Percentiles rank a stretch among this genome's conserved stretches.
These are phyloP conservation scores for Oikopleura vanhoeffeni DNA, from an alignment of 23 tunicate species.

Conservation along the genomic window DNA sequence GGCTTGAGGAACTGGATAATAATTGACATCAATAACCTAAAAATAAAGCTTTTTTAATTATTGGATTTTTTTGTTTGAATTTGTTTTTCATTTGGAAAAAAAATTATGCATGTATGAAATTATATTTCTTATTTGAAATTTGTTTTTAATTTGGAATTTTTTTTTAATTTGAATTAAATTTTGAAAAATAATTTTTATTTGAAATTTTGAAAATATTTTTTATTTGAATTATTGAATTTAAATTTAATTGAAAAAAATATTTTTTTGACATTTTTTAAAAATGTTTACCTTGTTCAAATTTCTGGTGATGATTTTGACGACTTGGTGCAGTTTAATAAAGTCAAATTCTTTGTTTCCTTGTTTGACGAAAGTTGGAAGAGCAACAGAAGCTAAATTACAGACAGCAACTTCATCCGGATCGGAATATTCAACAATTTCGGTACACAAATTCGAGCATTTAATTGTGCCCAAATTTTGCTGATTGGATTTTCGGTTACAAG, in stretches of 20 bases:
- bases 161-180: no score
- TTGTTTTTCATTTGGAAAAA: no score
- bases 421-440: slow-evolving; percentile 88
- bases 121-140: no score
- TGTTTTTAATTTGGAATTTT: no score
- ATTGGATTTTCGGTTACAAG: slow-evolving; percentile 91
- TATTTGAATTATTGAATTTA: no score
- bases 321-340: slow-evolving; percentile 44
- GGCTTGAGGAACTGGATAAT: slow-evolving; percentile 77
- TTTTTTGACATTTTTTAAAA: no score
- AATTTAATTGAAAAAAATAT: no score
- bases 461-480: slow-evolving; percentile 97
- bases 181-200: no score
- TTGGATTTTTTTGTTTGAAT: no score
- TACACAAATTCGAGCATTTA: slow-evolving; percentile 77
- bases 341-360: slow-evolving; percentile 19
- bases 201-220: no score
- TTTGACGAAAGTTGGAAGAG: slow-evolving; percentile 32
- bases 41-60: no score
- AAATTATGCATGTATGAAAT: no score
- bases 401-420: slow-evolving; percentile 90
- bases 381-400: slow-evolving; percentile 79
- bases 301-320: slow-evolving; percentile 47
- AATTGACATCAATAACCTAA: slow-evolving; percentile 62
- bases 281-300: slow-evolving; percentile 74